Evolutionary conservation across 2,888 invertebrate genomes (phyloP), one percentile per base, ranked within the genome.

Genomic region (Lithophane leautieri): DNA sequence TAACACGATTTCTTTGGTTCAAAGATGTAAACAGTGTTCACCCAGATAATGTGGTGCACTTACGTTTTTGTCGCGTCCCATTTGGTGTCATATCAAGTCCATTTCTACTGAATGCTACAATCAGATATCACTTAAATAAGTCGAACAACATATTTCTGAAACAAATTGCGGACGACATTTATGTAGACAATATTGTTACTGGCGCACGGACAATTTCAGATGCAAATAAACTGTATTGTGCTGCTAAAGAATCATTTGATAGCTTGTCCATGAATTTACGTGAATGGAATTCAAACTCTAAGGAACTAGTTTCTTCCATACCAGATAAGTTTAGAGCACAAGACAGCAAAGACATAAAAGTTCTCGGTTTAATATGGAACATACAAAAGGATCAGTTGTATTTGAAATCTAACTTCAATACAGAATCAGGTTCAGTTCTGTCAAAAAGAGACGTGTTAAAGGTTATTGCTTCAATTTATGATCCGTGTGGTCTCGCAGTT

Each of bases 21-120:
- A 52, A 52, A 52, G 52, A 52, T 19, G 50, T 50, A 19, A 50
- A 50, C 50, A 50, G 50, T 50, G 50, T 50, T 50, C 19, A 40
- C 22, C 40, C 61, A 61, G 61, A 40, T 61, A 40, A 61, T 61
- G 61, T 61, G 40, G 40, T 61, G 22, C 65, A 65, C 65, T 50
- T 50, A 28, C 65, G 28, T 28, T 65, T 50, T 28, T 65, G 63
- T 47, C 44, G 63, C 28, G 47, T 65, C 6, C 47, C 63, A 19
- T 65, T 65, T 19, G 63, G 66, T 50, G 34, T 66, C 66, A 66
- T 66, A 66, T 66, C 66, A 22, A 66, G 50, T 34, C 66, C 63
- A 65, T 47, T 65, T 62, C 16, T 62, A 42, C 42, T 62, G 4
- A 62, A 62, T n/a, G 61, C 61, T 22, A 62, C 61, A 7, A 63